These are phyloP conservation scores for Craniophora ligustri DNA, from an alignment of 2,888 invertebrate genomes.

Conservation along the genomic window DNA sequence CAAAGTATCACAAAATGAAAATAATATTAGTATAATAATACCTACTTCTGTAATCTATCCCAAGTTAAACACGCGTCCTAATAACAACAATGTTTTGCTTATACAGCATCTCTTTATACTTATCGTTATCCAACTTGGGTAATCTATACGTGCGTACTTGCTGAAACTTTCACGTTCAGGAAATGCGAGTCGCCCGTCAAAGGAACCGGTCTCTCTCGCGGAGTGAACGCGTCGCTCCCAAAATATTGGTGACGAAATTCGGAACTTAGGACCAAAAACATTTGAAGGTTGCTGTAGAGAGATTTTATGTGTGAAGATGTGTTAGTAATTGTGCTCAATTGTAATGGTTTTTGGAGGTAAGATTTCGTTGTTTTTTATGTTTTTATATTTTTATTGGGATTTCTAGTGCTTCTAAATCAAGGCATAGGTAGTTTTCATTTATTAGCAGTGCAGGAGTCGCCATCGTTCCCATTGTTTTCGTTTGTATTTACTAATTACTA, in stretches of 20 bases:
- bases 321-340: slow-evolving; percentile 17
- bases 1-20: too few species aligned
- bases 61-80: not conserved
- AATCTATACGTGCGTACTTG: slow-evolving; percentile 32
- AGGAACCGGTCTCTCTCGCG: slow-evolving; percentile 37
- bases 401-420: too few species aligned
- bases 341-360: slow-evolving; percentile 31
- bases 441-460: too few species aligned
- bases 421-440: too few species aligned
- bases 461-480: too few species aligned
- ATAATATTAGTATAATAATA: not conserved
- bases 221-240: slow-evolving; percentile 45
- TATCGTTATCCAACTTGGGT: slow-evolving; percentile 37
- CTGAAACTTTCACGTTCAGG: slow-evolving; percentile 58
- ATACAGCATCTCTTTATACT: slow-evolving; percentile 35
- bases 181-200: slow-evolving; percentile 49
- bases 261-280: slow-evolving; percentile 13
- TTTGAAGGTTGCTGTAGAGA: not conserved
- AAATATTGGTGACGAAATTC: slow-evolving; percentile 5
- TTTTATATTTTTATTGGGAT: not conserved
- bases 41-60: not conserved
- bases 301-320: slow-evolving; percentile 28
- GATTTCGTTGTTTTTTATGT: not conserved
- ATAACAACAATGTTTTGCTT: slow-evolving; percentile 21
- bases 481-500: too few species aligned